Evolutionary conservation across 2,113 vertebrate species (phyloP), one percentile per base, ranked within the genome.

Genomic region (Plestiodon gilberti): DNA sequence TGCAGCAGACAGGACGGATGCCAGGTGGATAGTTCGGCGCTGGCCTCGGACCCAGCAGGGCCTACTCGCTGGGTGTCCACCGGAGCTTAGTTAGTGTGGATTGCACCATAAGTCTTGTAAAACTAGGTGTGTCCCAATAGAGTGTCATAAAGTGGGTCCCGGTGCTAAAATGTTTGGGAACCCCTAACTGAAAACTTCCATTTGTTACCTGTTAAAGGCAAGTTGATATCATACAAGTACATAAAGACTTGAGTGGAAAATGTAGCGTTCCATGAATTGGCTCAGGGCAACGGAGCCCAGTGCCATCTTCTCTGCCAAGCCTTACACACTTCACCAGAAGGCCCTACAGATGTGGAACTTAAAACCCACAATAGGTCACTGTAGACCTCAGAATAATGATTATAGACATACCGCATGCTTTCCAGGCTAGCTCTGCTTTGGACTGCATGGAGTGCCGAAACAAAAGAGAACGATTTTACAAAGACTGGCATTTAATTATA

Each of bases 361-460:
- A 86, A 67, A 86, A 73, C 65, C 6, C 85, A 1, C 87, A 59
- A 30, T 7, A 61, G 69, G 55, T 83, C 81, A 11, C 28, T 89
- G 65, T 57, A 91, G 82, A 89, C 85, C 17, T 23, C 61, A 82
- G 62, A 11, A 90, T 86, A 74, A 91, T 90, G 91, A 82, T 35
- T 38, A 70, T 69, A 81, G 86, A 48, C 86, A 79, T 84, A 81
- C 81, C 85, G 90, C 22, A 85, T 90, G 13, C 52, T 55, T 90
- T 69, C 33, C 52, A 55, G 61, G 59, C 76, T n/a, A 76, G 87
- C 87, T 87, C 88, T 59, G 4, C 93, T 95, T 93, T 83, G 88
- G 81, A 91, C 81, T 74, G n/a, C 61, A 84, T 84, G 78, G 83
- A 92, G 52, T 82, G 91, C 57, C 84, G 91, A 93, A 94, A 74